Conservation (phyloP, 2,888 invertebrate genomes). For the Gastracanthus pulcherrimus region DNA sequence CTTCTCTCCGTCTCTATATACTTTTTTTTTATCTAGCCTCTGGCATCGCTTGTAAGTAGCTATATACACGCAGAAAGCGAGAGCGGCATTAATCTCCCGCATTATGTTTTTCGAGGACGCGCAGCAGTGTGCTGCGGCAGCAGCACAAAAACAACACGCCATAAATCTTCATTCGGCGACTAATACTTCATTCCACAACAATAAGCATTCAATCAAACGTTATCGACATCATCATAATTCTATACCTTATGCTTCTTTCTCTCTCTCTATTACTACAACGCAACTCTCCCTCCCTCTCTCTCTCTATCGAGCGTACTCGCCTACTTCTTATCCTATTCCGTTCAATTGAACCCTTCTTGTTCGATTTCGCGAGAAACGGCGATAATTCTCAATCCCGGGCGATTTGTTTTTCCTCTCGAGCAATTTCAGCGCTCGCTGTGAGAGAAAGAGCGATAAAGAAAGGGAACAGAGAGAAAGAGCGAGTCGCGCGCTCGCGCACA, state of each 20-base stretch:
- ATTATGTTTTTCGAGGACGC: conserved; percentile 28
- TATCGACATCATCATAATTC: conserved; percentile 53
- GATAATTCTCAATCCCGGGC: conserved; percentile 49
- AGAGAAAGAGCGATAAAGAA: neutral
- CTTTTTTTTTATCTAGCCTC: neutral
- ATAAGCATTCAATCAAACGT: conserved; percentile 52
- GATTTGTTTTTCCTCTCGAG: conserved; percentile 43
- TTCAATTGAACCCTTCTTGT: conserved; percentile 43
- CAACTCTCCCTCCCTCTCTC: neutral
- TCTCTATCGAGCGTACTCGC: neutral
- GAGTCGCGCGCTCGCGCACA: conserved; percentile 64
- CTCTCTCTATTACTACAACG: neutral
- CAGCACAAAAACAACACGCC: conserved; percentile 31
- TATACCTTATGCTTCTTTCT: neutral
- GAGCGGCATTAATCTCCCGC: conserved; percentile 39
- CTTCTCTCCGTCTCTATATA: neutral
- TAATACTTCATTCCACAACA: conserved; percentile 51
- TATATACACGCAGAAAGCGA: neutral
- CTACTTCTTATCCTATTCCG: conserved; percentile 45
- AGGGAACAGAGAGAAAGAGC: neutral
- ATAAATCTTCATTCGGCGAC: conserved; percentile 51
- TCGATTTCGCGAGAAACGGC: conserved; percentile 26
- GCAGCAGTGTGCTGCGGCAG: neutral
- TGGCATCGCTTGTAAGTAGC: conserved; percentile 23
- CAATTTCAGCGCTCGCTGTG: conserved; percentile 34